A percentile compares a stretch with the other conserved stretches of the same genome.
phyloP scores from a whole-genome alignment of 2,113 vertebrate species.

The Albula glossodonta region DNA sequence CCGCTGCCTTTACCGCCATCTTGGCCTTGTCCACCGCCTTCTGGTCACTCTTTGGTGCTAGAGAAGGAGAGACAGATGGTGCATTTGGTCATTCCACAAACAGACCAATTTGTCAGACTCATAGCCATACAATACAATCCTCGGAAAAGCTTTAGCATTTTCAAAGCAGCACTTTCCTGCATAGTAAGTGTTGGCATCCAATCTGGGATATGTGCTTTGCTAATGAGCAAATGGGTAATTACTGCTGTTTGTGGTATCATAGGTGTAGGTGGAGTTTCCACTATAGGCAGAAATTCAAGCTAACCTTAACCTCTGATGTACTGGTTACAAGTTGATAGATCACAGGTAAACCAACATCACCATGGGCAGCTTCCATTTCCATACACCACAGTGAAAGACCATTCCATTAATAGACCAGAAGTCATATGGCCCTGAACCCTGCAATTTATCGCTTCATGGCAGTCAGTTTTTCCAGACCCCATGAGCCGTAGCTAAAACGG shows the following conservation, averaged over 20 bases:
- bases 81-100: background rate
- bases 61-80: background rate
- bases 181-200: no score
- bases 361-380: no score
- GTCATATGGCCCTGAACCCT: constrained; percentile 28
- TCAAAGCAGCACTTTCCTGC: no score
- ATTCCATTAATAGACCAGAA: constrained; percentile 32
- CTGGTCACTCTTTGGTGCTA: constrained; percentile 71
- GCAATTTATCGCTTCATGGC: constrained; percentile 50
- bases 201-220: background rate
- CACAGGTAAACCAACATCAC: no score
- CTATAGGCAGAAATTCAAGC: no score
- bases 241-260: no score
- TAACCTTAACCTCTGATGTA: no score
- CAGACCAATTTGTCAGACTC: constrained; percentile 10
- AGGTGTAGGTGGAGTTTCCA: no score
- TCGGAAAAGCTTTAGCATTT: no score
- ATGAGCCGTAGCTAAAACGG: constrained; percentile 22
- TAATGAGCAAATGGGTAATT: no score
- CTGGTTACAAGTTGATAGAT: no score
- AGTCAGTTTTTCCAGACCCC: constrained; percentile 62
- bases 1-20: constrained; percentile 79
- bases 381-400: no score
- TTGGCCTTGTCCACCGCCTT: constrained; percentile 86
- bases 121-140: background rate